Evolutionary conservation across 2,797 vertebrate species (phyloP).

Genomic region (Parauchenoglanis punctatus): DNA sequence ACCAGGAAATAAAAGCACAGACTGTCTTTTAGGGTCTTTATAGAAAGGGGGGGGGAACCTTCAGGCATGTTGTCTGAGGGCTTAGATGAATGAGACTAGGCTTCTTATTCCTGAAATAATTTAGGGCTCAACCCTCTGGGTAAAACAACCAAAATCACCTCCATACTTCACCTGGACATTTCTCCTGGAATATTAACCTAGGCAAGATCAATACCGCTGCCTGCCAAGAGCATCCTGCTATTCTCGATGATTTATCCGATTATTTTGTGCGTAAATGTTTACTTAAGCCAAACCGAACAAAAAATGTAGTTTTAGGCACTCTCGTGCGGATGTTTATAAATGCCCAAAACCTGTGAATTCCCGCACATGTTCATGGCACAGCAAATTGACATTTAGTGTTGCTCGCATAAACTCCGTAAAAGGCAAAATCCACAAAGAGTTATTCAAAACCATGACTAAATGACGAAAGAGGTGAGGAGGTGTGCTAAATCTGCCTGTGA

Average conservation of each 20-base stretch:
- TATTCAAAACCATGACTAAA: background rate
- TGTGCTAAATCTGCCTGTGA: background rate
- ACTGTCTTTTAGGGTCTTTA: background rate
- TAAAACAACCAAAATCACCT: conserved; percentile 55
- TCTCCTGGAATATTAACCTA: conserved; percentile 38
- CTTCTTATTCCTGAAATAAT: conserved; percentile 38
- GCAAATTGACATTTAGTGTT: background rate
- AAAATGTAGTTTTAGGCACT: too few species aligned
- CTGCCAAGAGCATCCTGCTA: background rate
- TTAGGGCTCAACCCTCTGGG: conserved; percentile 36
- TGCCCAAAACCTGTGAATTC: background rate
- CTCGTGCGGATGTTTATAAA: too few species aligned
- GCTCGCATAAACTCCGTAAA: background rate
- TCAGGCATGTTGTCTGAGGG: conserved; percentile 35
- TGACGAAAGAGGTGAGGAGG: background rate
- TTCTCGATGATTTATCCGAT: background rate
- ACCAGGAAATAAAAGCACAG: conserved; percentile 11
- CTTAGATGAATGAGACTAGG: conserved; percentile 36
- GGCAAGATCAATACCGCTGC: conserved; percentile 24
- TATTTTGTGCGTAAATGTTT: background rate
- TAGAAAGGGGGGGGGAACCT: background rate
- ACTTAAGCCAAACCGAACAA: background rate
- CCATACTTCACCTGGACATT: conserved; percentile 39
- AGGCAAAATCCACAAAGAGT: background rate
- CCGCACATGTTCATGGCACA: background rate